These are phyloP conservation scores for Platalea minor DNA, from an alignment of 2,797 vertebrate genomes.

Conservation along the genomic window DNA sequence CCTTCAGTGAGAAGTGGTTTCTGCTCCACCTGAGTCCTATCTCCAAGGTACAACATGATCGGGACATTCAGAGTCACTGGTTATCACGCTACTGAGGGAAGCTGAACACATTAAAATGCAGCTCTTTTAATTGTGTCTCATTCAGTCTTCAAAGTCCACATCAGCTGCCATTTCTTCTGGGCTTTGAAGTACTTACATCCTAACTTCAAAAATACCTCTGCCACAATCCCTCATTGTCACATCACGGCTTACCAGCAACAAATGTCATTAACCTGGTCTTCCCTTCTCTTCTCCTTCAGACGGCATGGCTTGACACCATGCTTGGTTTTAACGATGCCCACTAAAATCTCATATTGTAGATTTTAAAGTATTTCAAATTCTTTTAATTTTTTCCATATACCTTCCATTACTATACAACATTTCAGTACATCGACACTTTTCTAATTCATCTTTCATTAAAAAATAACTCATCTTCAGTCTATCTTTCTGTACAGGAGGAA, in stretches of 20 bases:
- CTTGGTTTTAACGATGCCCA: neutral
- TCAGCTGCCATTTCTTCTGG: conserved; percentile 15
- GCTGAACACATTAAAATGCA: neutral
- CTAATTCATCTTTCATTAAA: neutral
- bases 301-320: neutral
- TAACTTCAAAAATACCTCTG: neutral
- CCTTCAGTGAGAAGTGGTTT: neutral
- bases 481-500: neutral
- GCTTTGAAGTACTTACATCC: neutral
- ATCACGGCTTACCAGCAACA: neutral
- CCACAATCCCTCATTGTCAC: neutral
- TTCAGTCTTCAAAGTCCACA: neutral
- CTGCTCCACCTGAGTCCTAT: neutral
- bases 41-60: neutral
- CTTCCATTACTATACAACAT: neutral
- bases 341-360: neutral
- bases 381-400: neutral
- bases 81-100: neutral
- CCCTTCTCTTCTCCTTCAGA: neutral
- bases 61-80: neutral
- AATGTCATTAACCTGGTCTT: neutral
- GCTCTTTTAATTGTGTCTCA: neutral
- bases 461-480: neutral
- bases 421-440: neutral
- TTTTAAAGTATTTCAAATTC: neutral